Base-by-base conservation (phyloP, 2,797 vertebrate species). In the Choloepus didactylus region DNA sequence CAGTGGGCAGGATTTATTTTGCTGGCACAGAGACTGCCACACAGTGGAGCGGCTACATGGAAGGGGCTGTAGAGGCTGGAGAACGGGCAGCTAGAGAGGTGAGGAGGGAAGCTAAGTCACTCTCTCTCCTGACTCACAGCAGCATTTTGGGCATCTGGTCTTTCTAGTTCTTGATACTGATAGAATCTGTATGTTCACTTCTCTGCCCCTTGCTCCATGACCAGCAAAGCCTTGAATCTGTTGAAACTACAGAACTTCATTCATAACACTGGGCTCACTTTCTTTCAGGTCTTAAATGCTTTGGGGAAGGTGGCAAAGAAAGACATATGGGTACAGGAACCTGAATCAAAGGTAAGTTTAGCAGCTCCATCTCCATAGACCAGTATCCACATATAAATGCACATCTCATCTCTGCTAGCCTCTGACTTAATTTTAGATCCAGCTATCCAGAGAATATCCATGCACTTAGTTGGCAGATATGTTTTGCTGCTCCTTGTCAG, bases 11-110 rank as follows among this genome's bases (percentile, higher is more conserved):
- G 56, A 96, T 99, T 97, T 98, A 98, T 94, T 99, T 99, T 97
- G 98, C 98, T 96, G 98, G 98, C 67, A 99, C 98, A 0, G 98
- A 99, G 97, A 99, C 98, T 9, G 98, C 98, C 25, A 98, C 98
- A 23, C 97, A 98, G 0, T 99, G 98, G 98, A 98, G 98, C 0
- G 98, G 98, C 29, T 99, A 99, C 92, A 99, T 99, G 98, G 98
- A 99, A 70, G 98, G 98, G 31, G 98, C 98, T 0, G 98, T 99
- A 18, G 96, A 99, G 88, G 98, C 98, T 0, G 98, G 98, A 75
- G 98, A 99, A 88, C 97, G 98, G 94, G 98, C 98, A 93, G 98
- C 98, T 92, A 98, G 98, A 98, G 98, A 99, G 98, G 98, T 99
- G 98, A 95, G 87, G 21, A 81, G 73, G 44, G 25, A 90, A 92